phyloP scores from a whole-genome alignment of 2,888 invertebrate genomes.

The Hermodice carunculata region DNA sequence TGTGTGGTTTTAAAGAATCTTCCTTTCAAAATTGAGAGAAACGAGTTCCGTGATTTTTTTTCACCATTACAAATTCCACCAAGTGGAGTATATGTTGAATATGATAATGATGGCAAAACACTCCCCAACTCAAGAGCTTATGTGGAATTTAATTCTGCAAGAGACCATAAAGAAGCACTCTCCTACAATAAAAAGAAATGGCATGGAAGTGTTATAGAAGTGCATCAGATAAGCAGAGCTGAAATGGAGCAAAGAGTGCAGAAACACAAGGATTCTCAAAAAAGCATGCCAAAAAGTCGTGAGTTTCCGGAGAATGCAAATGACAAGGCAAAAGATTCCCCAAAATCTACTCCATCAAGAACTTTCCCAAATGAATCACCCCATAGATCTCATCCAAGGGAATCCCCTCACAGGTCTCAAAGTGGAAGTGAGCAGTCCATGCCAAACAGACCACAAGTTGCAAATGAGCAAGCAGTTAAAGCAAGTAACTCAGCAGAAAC shows the following conservation, averaged over 20 bases:
- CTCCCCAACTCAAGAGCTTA: slow-evolving; percentile 77
- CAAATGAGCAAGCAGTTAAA: no score
- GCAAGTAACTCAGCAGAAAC: no score
- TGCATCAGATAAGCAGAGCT: slow-evolving; percentile 9
- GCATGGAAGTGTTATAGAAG: slow-evolving; percentile 4
- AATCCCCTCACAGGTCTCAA: no score
- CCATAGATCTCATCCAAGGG: no score
- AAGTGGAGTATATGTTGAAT: slow-evolving; percentile 85
- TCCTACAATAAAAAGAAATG: slow-evolving; percentile 71
- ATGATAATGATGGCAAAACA: slow-evolving; percentile 49
- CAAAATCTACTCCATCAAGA: no score
- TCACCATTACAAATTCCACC: slow-evolving; percentile 94
- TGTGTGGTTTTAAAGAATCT: slow-evolving; percentile 36
- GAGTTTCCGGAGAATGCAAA: no score
- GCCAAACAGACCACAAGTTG: no score
- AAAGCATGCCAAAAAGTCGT: no score
- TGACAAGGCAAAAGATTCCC: no score
- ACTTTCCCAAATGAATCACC: no score
- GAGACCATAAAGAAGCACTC: slow-evolving; percentile 80
- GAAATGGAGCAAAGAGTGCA: slow-evolving; percentile 14
- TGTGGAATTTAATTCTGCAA: slow-evolving; percentile 81
- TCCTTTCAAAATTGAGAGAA: slow-evolving; percentile 35
- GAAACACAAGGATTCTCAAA: no score
- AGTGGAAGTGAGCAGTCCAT: no score
- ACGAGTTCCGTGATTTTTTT: slow-evolving; percentile 95